Evolutionary conservation across 2,797 vertebrate genomes (phyloP).

Genomic region (Oreochromis mossambicus): DNA sequence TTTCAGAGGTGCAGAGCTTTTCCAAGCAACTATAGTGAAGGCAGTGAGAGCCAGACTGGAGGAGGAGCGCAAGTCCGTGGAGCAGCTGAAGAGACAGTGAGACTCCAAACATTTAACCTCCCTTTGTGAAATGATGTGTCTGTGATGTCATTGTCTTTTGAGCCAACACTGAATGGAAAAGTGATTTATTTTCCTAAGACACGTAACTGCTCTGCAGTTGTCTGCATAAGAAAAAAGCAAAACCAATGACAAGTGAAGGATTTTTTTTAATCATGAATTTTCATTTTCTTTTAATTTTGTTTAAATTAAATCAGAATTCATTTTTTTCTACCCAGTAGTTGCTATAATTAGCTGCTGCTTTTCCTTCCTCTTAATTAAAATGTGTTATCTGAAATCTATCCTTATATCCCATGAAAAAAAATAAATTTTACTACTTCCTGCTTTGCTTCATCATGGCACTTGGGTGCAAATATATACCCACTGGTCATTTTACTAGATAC

Average conservation of each 20-base stretch:
- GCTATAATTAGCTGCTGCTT: neutral
- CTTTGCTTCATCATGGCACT: neutral
- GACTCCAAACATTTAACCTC: conserved; percentile 41
- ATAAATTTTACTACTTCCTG: rapidly evolving
- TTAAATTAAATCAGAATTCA: neutral
- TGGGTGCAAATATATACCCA: neutral
- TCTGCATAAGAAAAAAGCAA: neutral
- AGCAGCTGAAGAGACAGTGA: conserved; percentile 99
- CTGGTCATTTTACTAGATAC: neutral
- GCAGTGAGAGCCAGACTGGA: conserved; percentile 94
- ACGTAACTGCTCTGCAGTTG: neutral
- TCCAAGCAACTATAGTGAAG: conserved; percentile 98
- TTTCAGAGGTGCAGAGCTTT: conserved; percentile 94
- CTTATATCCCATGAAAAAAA: no score
- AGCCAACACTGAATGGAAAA: neutral
- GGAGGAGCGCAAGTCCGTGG: conserved; percentile 97
- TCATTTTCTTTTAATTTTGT: neutral
- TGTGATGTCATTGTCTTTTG: neutral
- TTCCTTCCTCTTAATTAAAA: neutral
- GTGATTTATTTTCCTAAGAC: neutral
- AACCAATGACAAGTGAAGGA: neutral
- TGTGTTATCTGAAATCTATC: neutral
- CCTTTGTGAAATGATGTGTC: neutral
- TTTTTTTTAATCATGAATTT: neutral
- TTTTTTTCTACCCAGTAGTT: neutral